Conservation (phyloP, 2,113 vertebrate species). For the Phoenicopterus ruber region DNA sequence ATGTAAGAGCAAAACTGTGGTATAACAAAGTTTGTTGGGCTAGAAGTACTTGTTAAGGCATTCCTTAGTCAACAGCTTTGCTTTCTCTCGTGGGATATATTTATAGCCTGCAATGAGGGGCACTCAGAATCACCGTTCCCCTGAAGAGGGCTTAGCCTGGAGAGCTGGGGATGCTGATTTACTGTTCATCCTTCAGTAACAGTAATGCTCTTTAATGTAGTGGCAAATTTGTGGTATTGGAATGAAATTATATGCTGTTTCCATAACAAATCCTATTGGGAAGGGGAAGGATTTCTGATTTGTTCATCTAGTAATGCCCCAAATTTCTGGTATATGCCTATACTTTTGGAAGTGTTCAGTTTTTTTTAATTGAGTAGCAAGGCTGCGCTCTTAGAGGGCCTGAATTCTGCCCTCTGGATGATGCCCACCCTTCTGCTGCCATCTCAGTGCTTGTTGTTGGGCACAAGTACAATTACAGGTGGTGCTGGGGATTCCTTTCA, state of each 20-base stretch:
- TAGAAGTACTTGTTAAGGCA: neutral
- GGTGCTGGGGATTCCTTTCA: neutral
- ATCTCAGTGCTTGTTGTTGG: neutral
- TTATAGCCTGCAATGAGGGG: conserved; percentile 22
- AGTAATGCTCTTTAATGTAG: conserved; percentile 12
- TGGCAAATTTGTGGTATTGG: conserved; percentile 30
- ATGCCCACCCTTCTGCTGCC: neutral
- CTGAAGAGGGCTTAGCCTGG: neutral
- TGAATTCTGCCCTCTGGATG: neutral
- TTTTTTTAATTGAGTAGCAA: neutral
- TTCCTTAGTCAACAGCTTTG: conserved; percentile 19
- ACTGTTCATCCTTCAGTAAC: conserved; percentile 16
- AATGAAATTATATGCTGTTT: conserved; percentile 49
- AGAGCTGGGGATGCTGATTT: neutral
- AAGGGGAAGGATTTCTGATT: conserved; percentile 40
- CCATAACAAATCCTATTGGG: conserved; percentile 57
- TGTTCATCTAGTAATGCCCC: neutral
- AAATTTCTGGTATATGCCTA: neutral
- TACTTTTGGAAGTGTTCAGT: neutral
- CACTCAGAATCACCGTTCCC: neutral
- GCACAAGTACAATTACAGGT: neutral
- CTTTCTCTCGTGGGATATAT: conserved; percentile 17
- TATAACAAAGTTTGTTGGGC: neutral
- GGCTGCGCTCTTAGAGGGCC: neutral
- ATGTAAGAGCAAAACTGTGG: neutral